phyloP scores from a whole-genome alignment of 2,888 invertebrate species.

The Machimus atricapillus region DNA sequence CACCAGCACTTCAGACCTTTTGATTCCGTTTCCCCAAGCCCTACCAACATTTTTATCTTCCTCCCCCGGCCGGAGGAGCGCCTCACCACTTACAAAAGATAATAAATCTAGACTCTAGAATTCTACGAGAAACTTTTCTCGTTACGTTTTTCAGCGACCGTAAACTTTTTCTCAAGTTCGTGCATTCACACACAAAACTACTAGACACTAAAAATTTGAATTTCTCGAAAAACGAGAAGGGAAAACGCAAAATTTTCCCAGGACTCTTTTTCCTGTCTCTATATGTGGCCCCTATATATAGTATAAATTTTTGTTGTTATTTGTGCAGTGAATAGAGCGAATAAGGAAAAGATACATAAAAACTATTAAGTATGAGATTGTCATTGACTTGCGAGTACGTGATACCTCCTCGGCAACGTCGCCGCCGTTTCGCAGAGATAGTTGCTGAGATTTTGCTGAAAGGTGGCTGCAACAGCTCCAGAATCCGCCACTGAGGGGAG shows the following conservation, averaged over 20 bases:
- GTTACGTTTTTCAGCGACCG: conserved; percentile 11
- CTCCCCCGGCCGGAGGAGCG: not conserved
- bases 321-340: conserved; percentile 14
- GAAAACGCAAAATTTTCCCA: not conserved
- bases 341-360: conserved; percentile 3
- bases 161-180: conserved; percentile 17
- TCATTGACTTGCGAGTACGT: conserved; percentile 28
- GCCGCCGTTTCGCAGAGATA: not conserved
- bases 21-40: not conserved
- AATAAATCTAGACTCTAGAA: conserved; percentile 3
- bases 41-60: not conserved
- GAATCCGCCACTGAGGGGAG: not conserved
- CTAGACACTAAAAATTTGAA: not conserved
- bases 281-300: not conserved
- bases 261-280: not conserved
- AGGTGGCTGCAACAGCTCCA: not conserved
- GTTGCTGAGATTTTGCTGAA: not conserved
- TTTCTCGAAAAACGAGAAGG: not conserved
- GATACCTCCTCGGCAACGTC: not conserved
- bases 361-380: conserved; percentile 29
- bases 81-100: not conserved
- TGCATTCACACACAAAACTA: conserved; percentile 7
- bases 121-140: conserved; percentile 8
- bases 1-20: not conserved
- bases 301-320: not conserved